Conservation (phyloP, 1,140 invertebrate genomes). For the Calliphora vicina region DNA sequence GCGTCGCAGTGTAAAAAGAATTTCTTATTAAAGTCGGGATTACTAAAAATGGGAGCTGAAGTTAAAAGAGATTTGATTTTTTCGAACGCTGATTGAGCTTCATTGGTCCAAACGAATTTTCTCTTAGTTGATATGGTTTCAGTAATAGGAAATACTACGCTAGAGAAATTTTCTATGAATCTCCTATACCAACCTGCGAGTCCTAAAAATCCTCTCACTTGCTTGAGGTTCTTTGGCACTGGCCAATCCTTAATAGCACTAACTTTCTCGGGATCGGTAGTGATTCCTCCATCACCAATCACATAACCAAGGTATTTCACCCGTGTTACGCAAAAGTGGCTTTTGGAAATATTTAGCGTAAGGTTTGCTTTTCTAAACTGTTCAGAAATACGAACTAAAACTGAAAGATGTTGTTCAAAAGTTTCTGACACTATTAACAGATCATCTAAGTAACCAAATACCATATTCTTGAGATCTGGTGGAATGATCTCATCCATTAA, state of each 20-base stretch:
- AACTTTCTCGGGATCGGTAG: background rate
- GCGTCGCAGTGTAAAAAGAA: conserved; percentile 21
- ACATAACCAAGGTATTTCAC: conserved; percentile 11
- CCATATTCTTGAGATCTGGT: background rate
- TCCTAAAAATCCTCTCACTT: too few species aligned
- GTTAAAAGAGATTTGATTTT: background rate
- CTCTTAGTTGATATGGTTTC: too few species aligned
- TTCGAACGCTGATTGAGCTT: background rate
- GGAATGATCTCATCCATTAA: conserved; percentile 10
- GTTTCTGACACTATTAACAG: background rate
- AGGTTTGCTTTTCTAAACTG: conserved; percentile 12
- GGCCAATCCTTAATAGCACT: background rate
- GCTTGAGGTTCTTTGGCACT: too few species aligned
- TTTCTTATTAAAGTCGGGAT: conserved; percentile 19
- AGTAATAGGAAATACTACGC: too few species aligned
- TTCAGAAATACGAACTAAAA: background rate
- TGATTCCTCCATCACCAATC: too few species aligned
- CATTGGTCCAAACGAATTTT: background rate
- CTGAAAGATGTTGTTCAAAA: background rate
- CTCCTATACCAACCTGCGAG: too few species aligned
- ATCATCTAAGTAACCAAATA: background rate
- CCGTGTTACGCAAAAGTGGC: background rate
- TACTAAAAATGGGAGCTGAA: background rate
- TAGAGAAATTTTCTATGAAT: too few species aligned
- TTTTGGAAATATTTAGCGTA: background rate